A percentile compares a stretch with the other conserved stretches of the same genome.
phyloP scores from a whole-genome alignment of 2,888 invertebrate genomes.

The Mycogona germanica region DNA sequence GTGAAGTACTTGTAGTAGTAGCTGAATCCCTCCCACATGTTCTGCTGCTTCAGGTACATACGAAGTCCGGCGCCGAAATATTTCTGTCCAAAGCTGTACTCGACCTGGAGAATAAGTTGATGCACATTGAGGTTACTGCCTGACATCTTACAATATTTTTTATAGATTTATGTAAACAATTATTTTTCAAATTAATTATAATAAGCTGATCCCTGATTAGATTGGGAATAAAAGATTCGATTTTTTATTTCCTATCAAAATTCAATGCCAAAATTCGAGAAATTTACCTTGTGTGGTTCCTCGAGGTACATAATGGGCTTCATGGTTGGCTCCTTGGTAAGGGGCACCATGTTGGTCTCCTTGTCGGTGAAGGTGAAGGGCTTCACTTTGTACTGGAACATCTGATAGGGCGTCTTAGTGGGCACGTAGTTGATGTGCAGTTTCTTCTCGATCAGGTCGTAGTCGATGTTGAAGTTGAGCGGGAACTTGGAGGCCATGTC shows the following conservation, averaged over 20 bases:
- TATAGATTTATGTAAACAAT: neutral
- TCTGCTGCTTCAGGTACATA: neutral
- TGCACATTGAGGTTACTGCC: neutral
- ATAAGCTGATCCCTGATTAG: neutral
- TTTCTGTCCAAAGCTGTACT: slow-evolving; percentile 12
- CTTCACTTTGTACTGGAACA: slow-evolving; percentile 3
- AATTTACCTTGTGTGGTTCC: slow-evolving; percentile 13
- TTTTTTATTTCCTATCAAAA: too few relatives aligned
- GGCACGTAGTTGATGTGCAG: slow-evolving; percentile 12
- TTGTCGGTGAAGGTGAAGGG: slow-evolving; percentile 14
- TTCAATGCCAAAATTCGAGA: too few relatives aligned
- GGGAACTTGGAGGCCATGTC: slow-evolving; percentile 14
- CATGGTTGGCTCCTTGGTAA: neutral
- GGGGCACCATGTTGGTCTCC: neutral
- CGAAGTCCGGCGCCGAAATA: slow-evolving; percentile 18
- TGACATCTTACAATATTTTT: neutral
- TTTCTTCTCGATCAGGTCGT: slow-evolving; percentile 9
- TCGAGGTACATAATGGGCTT: slow-evolving; percentile 7
- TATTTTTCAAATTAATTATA: neutral
- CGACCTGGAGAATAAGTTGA: slow-evolving; percentile 7
- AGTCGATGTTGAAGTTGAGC: slow-evolving; percentile 5
- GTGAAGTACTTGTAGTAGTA: slow-evolving; percentile 17
- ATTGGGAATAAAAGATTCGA: too few relatives aligned
- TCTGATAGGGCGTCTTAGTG: slow-evolving; percentile 14
- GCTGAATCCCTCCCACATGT: slow-evolving; percentile 14